These are phyloP conservation scores for Hoplodrina ambigua DNA, from an alignment of 2,888 invertebrate genomes.

Conservation along the genomic window DNA sequence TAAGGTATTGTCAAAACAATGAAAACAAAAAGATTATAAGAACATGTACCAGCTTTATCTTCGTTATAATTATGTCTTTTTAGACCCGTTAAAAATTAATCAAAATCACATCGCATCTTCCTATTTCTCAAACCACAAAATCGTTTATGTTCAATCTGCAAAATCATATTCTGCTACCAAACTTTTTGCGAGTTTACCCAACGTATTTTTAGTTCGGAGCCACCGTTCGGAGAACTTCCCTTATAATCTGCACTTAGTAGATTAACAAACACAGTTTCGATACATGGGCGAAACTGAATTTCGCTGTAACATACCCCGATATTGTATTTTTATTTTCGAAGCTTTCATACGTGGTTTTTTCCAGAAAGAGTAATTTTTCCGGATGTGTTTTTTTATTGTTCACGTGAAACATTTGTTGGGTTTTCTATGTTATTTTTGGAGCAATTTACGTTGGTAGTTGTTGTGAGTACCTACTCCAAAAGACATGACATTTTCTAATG, in stretches of 20 bases:
- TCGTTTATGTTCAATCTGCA: slow-evolving; percentile 37
- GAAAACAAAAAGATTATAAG: too few species aligned
- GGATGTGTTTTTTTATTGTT: slow-evolving; percentile 14
- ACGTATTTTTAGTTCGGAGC: slow-evolving; percentile 50
- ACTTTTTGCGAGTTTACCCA: slow-evolving; percentile 35
- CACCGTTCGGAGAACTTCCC: slow-evolving; percentile 36
- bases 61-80: too few species aligned
- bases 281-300: slow-evolving; percentile 45
- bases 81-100: not conserved
- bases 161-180: slow-evolving; percentile 23
- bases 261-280: slow-evolving; percentile 65
- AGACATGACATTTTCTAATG: too few species aligned
- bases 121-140: not conserved
- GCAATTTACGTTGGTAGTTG: too few species aligned
- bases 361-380: slow-evolving; percentile 1
- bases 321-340: slow-evolving; percentile 52
- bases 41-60: too few species aligned
- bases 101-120: slow-evolving; percentile 6
- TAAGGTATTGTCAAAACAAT: too few species aligned
- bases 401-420: not conserved
- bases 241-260: slow-evolving; percentile 67
- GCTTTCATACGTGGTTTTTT: slow-evolving; percentile 11
- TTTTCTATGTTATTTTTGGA: not conserved
- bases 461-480: too few species aligned
- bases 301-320: slow-evolving; percentile 26